Evolutionary conservation across 2,797 vertebrate species (phyloP), one percentile per base, ranked within the genome.

Genomic region (Phyllotis vaccarum): DNA sequence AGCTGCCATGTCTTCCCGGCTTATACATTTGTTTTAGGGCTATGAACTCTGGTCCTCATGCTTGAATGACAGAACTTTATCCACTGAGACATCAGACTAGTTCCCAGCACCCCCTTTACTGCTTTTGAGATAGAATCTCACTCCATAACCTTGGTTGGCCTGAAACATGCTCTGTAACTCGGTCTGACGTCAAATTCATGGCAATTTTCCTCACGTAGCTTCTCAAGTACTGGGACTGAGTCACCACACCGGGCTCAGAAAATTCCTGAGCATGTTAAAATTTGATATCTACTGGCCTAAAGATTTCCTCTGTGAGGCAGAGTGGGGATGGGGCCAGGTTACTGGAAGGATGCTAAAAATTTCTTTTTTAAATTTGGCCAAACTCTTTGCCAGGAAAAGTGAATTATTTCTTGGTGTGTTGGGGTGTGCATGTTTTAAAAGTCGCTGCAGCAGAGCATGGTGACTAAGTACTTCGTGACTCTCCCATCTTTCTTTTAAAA

Each of bases 211-310:
- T 34, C 24, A 37, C 16, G 7, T 70, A 86, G 46, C 22, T 13
- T 68, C 46, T 70, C 83, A 70, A 70, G 34, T 5, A 34, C 12
- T n/a, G 24, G 7, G 22, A 19, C 12, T 56, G 85, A 40, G 49
- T 52, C n/a, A 29, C 14, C 66, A 86, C 34, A 72, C 29, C 66
- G 49, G 62, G 31, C 31, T 49, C 43, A 49, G 82, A n/a, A 68
- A 66, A 68, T 89, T 87, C 70, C 54, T 92, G 90, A 91, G 31
- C 56, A 1, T 82, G 90, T 82, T 95, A 86, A 81, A 87, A 60
- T 60, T 58, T 86, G 62, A 79, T 40, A 89, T 37, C 37, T 89
- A 56, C n/a, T 54, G 34, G 9, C 49, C 52, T 58, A 72, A 56
- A 90, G 34, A 66, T 6, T 78, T 96, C 58, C 74, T 90, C 19